Percentiles rank a stretch among this genome's conserved stretches.
phyloP scores from a whole-genome alignment of 2,888 invertebrate species.

The Palloptera scutellata region DNA sequence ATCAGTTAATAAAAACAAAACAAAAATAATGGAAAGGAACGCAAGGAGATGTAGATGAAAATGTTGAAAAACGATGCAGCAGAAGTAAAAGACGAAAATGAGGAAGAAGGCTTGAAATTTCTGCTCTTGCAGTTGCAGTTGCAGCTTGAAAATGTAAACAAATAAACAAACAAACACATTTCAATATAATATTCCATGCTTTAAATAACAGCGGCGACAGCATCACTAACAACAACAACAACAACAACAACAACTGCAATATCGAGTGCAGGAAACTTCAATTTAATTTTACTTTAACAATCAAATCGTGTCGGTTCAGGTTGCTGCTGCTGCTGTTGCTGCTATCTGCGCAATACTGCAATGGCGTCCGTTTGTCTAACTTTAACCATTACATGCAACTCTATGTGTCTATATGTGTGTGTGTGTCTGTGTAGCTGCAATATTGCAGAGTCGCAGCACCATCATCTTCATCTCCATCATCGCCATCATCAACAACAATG shows the following conservation, averaged over 20 bases:
- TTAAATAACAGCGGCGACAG: background rate
- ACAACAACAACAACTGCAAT: background rate
- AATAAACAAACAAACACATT: background rate
- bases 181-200: background rate
- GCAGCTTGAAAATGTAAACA: background rate
- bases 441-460: no score
- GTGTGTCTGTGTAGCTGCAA: no score
- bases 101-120: no score
- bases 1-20: no score
- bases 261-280: constrained; percentile 34
- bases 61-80: background rate
- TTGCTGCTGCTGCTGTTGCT: no score
- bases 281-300: constrained; percentile 48
- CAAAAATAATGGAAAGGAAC: no score
- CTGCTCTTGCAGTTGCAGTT: no score
- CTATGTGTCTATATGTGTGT: no score
- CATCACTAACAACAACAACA: background rate
- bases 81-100: constrained; percentile 5
- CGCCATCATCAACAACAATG: no score
- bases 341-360: no score
- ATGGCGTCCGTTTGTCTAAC: constrained; percentile 62
- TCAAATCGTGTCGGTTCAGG: constrained; percentile 50
- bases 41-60: no score
- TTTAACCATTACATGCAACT: constrained; percentile 44
- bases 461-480: no score